Evolutionary conservation across 1,140 invertebrate genomes (phyloP), one percentile per base, ranked within the genome.

Genomic region (Trissolcus basalis): DNA sequence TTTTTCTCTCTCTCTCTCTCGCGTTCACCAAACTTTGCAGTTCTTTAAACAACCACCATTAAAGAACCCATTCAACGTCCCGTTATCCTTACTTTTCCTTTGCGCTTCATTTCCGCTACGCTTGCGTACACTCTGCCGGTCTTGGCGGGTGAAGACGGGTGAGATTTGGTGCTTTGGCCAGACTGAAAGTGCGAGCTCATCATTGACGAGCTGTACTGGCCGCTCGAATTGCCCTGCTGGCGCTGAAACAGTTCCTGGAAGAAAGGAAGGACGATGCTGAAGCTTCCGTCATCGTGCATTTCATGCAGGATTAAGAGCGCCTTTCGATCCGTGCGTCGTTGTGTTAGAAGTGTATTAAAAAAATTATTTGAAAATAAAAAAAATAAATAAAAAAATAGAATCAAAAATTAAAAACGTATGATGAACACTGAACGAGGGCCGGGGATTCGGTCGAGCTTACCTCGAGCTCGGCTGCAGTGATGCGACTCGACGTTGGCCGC

Each of bases 91-190:
- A 93, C 93, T 91, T 94, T 94, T 79, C 90, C 92, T 85, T 92
- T 92, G 75, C 91, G 91, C 88, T 98, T 98, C 96, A 98, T 98
- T 87, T 97, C 96, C 0, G 96, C 95, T 49, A 98, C 96, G 85
- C 96, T 97, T 44, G 95, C 94, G 87, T 97, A 98, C 16, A 97
- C 96, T 79, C 93, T 90, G 50, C 87, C 86, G 19, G 91, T 91
- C 80, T 92, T 91, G 44, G 92, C 90, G 49, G 92, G 92, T 9
- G 93, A 93, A 60, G 89, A 89, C 9, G 90, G 89, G 63, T 92
- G 92, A 10, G 92, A 92, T 61, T 90, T 90, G 69, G 89, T 90
- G 16, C 89, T 83, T 16, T 86, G 88, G 60, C 91, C 91, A 77
- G 90, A 91, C 82, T 93, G 92, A 90, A 94, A 94, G 63, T 93